phyloP scores from a whole-genome alignment of 2,888 invertebrate species.

The Stenodema calcarata region DNA sequence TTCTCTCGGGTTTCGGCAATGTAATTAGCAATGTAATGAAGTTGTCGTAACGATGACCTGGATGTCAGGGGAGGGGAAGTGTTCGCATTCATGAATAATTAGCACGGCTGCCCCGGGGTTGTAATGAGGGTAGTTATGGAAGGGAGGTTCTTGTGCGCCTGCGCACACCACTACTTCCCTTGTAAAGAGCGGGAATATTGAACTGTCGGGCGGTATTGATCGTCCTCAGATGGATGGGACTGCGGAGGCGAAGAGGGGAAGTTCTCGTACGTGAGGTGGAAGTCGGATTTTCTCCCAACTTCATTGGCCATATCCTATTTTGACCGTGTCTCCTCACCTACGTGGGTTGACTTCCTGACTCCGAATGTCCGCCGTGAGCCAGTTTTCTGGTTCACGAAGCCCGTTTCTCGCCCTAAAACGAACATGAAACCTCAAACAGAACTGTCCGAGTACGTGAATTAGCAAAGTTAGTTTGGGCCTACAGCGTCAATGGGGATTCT shows the following conservation, averaged over 20 bases:
- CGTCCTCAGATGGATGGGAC: background rate
- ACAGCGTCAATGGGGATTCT: too few relatives aligned
- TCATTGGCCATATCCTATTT: background rate
- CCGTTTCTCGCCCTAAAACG: background rate
- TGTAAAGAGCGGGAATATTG: conserved; percentile 14
- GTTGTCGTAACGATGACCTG: background rate
- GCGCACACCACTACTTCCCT: background rate
- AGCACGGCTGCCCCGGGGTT: background rate
- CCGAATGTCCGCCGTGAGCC: background rate
- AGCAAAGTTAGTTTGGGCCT: too few relatives aligned
- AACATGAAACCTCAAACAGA: background rate
- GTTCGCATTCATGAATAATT: background rate
- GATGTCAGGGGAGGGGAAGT: background rate
- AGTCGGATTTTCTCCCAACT: background rate
- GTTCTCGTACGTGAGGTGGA: background rate
- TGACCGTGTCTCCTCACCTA: background rate
- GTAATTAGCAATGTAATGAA: background rate
- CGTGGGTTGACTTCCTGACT: background rate
- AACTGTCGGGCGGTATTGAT: conserved; percentile 8
- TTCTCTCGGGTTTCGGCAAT: background rate
- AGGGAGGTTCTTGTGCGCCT: background rate
- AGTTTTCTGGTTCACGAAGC: background rate
- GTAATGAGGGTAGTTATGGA: background rate
- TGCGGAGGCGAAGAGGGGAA: background rate
- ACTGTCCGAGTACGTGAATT: too few relatives aligned